phyloP scores from a whole-genome alignment of 2,113 vertebrate species.

The Erythrocercus mccallii region DNA sequence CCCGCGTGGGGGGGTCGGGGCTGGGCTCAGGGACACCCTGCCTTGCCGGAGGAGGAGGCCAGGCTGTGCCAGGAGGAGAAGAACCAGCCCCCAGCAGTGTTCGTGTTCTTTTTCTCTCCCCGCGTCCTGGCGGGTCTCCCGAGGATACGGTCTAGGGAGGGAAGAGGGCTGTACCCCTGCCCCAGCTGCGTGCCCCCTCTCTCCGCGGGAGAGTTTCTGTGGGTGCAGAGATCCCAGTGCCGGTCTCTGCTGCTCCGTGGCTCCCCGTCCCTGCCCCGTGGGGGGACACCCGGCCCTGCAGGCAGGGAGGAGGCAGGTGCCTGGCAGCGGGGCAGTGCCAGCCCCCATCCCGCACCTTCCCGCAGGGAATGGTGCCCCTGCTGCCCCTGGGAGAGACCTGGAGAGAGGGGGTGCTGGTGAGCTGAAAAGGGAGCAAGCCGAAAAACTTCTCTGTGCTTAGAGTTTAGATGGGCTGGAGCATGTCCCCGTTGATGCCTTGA shows the following conservation, averaged over 20 bases:
- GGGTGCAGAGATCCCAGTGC: neutral
- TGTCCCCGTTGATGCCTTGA: neutral
- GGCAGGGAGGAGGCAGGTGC: neutral
- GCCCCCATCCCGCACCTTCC: neutral
- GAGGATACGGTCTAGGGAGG: too few relatives aligned
- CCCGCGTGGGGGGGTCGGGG: neutral
- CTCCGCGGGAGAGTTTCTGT: neutral
- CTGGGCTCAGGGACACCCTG: neutral
- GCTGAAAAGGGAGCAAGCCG: neutral
- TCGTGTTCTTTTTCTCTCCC: neutral
- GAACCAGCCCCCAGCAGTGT: neutral
- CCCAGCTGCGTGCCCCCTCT: neutral
- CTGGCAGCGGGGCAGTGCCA: neutral
- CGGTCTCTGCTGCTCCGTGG: neutral
- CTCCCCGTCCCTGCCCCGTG: neutral
- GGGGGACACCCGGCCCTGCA: neutral
- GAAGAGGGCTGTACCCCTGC: fast-evolving
- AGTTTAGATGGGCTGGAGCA: neutral
- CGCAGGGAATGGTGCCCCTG: neutral
- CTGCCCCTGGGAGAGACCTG: neutral
- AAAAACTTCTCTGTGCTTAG: neutral
- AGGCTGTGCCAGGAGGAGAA: neutral
- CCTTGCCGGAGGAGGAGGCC: neutral
- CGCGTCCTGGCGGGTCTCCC: fast-evolving
- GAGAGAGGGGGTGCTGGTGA: neutral